Conservation (phyloP, 2,797 vertebrate species). For the Acanthis flammea region DNA sequence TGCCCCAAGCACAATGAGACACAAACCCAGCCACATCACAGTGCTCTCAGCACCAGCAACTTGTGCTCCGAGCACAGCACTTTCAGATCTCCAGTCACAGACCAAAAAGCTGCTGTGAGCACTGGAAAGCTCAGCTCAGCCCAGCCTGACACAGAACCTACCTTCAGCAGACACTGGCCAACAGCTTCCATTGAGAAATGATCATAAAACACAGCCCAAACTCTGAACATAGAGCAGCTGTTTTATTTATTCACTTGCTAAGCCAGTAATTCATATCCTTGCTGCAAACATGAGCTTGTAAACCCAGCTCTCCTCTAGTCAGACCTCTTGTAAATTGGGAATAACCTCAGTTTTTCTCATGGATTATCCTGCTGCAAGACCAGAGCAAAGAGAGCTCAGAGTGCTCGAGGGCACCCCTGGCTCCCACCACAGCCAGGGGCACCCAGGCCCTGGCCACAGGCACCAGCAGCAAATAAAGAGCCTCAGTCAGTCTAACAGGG, state of each 20-base stretch:
- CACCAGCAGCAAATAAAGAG: not conserved
- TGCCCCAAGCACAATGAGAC: accelerated
- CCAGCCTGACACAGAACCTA: not conserved
- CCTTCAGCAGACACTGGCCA: not conserved
- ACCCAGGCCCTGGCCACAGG: not conserved
- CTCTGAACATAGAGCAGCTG: not conserved
- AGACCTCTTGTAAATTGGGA: not conserved
- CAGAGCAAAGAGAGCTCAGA: not conserved
- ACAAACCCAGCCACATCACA: not conserved
- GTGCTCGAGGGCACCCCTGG: not conserved
- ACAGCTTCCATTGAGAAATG: not conserved
- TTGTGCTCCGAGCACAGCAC: not conserved
- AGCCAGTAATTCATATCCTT: not conserved
- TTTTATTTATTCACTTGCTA: not conserved
- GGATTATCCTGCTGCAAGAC: not conserved
- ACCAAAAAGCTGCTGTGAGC: not conserved
- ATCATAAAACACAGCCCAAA: not conserved
- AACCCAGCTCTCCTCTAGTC: not conserved
- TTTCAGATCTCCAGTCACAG: not conserved
- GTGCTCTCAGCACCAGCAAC: not conserved
- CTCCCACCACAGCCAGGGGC: not conserved
- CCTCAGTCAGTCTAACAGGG: not conserved
- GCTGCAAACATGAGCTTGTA: not conserved
- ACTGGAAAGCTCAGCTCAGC: not conserved
- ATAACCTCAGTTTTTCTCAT: not conserved